A percentile compares a stretch with the other conserved stretches of the same genome.
These are phyloP conservation scores for Patella ulyssiponensis DNA, from an alignment of 2,888 invertebrate genomes.

Conservation along the genomic window DNA sequence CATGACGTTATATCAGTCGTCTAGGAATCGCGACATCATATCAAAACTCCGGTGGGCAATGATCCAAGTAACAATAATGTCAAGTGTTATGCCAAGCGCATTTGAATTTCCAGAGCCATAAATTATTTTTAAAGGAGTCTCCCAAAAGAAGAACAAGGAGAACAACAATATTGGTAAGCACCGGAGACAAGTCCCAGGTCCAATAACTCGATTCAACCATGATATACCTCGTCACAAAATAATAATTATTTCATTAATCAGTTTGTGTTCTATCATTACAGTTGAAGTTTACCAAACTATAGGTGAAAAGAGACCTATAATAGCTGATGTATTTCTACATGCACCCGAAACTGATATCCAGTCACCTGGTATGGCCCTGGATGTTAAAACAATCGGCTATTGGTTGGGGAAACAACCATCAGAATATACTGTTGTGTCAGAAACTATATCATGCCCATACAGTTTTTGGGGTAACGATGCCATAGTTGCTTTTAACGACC, in stretches of 20 bases:
- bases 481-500: not conserved
- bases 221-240: too few relatives aligned
- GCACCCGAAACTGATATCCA: not conserved
- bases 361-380: not conserved
- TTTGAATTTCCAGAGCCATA: too few relatives aligned
- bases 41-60: too few relatives aligned
- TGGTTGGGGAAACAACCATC: not conserved
- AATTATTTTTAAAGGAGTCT: too few relatives aligned
- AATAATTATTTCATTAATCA: not conserved
- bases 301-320: not conserved
- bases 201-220: too few relatives aligned
- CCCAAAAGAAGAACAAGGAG: too few relatives aligned
- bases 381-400: not conserved
- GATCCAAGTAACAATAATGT: too few relatives aligned
- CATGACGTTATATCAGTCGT: too few relatives aligned
- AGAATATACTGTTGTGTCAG: not conserved
- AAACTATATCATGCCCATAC: not conserved
- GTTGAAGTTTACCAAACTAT: not conserved
- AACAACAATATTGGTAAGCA: too few relatives aligned
- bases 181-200: too few relatives aligned
- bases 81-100: too few relatives aligned
- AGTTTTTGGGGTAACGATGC: conserved; percentile 3
- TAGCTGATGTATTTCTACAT: not conserved
- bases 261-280: not conserved
- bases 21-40: too few relatives aligned